phyloP scores from a whole-genome alignment of 2,888 invertebrate genomes.

The Magallana nippona region DNA sequence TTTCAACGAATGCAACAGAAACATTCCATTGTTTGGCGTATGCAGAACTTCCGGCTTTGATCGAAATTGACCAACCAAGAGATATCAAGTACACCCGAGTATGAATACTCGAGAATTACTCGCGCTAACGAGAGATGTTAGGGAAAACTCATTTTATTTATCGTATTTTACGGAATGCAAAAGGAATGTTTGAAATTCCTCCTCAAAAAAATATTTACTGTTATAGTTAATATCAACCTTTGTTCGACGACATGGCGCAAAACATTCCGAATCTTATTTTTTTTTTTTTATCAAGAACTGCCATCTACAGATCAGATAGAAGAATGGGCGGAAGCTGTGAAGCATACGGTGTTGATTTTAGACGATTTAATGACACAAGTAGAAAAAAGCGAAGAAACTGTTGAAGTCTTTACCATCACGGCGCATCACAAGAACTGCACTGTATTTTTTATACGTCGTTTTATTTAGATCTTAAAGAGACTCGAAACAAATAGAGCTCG shows the following conservation, averaged over 20 bases:
- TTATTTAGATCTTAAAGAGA: too few species aligned
- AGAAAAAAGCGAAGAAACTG: background rate
- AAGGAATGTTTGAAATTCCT: constrained; percentile 26
- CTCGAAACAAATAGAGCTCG: too few species aligned
- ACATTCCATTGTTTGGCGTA: constrained; percentile 43
- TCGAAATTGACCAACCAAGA: constrained; percentile 39
- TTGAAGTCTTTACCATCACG: background rate
- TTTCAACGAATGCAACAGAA: constrained; percentile 25
- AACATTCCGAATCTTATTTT: background rate
- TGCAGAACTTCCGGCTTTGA: constrained; percentile 38
- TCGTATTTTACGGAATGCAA: constrained; percentile 28
- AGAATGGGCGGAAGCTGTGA: background rate
- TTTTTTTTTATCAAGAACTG: constrained; percentile 34
- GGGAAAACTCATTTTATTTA: constrained; percentile 38
- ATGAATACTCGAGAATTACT: constrained; percentile 32
- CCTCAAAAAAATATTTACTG: constrained; percentile 32
- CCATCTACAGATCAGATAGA: constrained; percentile 13
- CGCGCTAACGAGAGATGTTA: constrained; percentile 11
- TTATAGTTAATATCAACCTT: constrained; percentile 30
- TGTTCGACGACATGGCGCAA: constrained; percentile 11
- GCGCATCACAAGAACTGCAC: constrained; percentile 13
- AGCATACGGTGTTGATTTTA: constrained; percentile 34
- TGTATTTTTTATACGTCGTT: constrained; percentile 9
- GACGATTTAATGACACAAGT: constrained; percentile 37
- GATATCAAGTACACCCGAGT: constrained; percentile 38